Conservation (phyloP, 2,797 vertebrate species). For the Synanceia verrucosa region DNA sequence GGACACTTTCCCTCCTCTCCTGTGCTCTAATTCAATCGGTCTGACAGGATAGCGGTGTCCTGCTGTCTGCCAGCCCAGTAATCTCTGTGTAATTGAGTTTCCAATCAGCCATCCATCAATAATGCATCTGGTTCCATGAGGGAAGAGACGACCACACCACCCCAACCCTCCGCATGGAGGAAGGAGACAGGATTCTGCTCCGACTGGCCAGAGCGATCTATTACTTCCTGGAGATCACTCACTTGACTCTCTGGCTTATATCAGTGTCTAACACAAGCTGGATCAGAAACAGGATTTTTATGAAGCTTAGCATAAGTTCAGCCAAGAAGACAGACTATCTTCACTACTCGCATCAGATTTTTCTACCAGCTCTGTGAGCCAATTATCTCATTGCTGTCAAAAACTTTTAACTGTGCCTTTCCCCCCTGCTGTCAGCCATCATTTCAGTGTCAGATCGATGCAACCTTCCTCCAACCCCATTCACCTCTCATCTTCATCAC, state of each 20-base stretch:
- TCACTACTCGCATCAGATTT: not conserved
- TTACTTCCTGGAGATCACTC: conserved; percentile 59
- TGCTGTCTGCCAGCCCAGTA: conserved; percentile 80
- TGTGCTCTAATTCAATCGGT: conserved; percentile 84
- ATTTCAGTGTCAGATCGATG: not conserved
- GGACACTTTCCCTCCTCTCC: conserved; percentile 79
- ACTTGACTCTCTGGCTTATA: conserved; percentile 24
- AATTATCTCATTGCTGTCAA: not conserved
- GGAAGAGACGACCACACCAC: conserved; percentile 59
- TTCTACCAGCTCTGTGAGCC: not conserved
- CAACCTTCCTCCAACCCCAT: not conserved
- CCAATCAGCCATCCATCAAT: conserved; percentile 86
- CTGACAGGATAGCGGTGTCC: conserved; percentile 77
- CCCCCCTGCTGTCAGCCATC: not conserved
- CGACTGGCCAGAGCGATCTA: conserved; percentile 48
- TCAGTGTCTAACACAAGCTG: conserved; percentile 14
- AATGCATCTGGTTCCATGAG: conserved; percentile 83
- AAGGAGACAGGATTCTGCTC: conserved; percentile 65
- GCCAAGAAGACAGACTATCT: not conserved
- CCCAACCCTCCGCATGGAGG: conserved; percentile 39
- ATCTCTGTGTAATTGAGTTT: conserved; percentile 88
- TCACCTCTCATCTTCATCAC: not conserved
- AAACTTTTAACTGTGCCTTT: not conserved
- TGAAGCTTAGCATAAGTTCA: not conserved
- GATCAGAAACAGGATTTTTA: conserved; percentile 22